Evolutionary conservation across 2,113 vertebrate genomes (phyloP).

Genomic region (Leiothrix lutea): DNA sequence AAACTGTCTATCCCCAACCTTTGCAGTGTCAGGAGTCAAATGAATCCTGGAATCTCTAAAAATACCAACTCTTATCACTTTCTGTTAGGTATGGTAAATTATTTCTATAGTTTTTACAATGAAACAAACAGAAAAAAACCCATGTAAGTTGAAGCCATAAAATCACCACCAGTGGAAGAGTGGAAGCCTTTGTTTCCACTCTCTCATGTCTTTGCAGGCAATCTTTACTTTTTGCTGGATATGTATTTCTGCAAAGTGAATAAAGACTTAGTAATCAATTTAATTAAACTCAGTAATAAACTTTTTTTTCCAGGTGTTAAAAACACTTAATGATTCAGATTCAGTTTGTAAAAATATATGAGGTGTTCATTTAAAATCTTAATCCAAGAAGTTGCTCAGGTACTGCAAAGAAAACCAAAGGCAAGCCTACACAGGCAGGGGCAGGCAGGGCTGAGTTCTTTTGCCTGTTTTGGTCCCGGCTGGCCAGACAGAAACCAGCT

Average conservation of each 20-base stretch:
- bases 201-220: background rate
- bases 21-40: background rate
- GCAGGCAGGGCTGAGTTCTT: background rate
- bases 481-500: conserved; percentile 32
- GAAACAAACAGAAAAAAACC: background rate
- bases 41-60: background rate
- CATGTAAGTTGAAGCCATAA: background rate
- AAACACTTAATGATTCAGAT: conserved; percentile 18
- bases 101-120: background rate
- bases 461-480: background rate
- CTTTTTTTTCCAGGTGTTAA: background rate
- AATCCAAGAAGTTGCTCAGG: background rate
- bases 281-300: background rate
- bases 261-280: background rate
- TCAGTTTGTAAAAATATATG: background rate
- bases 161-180: background rate
- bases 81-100: background rate
- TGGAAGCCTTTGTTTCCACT: background rate
- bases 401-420: background rate
- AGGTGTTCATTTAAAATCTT: background rate
- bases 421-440: background rate
- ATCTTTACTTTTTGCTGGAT: background rate
- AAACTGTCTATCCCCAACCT: background rate
- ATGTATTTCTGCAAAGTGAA: background rate
- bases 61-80: background rate